Percentiles rank a stretch among this genome's conserved stretches.
phyloP scores from a whole-genome alignment of 2,797 vertebrate genomes.

The Picus viridis region DNA sequence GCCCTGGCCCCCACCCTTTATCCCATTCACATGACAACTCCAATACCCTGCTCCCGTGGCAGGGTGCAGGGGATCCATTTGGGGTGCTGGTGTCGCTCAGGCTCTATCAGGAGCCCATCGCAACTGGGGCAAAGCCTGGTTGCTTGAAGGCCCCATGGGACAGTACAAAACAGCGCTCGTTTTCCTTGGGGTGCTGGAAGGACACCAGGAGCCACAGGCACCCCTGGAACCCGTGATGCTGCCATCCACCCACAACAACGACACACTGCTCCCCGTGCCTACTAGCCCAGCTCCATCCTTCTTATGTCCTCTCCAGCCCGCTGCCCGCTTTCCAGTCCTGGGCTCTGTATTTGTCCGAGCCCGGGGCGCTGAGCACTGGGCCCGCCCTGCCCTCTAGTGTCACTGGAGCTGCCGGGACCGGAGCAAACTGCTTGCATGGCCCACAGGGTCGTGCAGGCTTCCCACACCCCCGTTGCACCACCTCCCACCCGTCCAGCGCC shows the following conservation, averaged over 20 bases:
- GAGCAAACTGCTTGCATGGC: not conserved
- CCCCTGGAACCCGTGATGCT: too few species aligned
- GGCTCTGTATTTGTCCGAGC: too few species aligned
- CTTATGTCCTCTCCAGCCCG: fast-evolving
- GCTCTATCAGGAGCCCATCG: not conserved
- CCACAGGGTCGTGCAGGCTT: not conserved
- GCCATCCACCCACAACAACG: not conserved
- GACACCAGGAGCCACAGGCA: fast-evolving
- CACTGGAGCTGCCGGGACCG: not conserved
- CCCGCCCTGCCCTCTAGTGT: conserved; percentile 36
- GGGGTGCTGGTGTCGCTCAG: not conserved
- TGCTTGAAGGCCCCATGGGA: not conserved
- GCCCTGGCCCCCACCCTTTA: fast-evolving
- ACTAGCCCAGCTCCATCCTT: fast-evolving
- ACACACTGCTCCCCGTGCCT: fast-evolving
- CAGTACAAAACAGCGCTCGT: not conserved
- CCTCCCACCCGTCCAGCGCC: fast-evolving
- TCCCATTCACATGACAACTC: not conserved
- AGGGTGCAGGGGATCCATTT: not conserved
- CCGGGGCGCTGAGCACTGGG: not conserved
- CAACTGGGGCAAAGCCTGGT: not conserved
- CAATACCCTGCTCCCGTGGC: not conserved
- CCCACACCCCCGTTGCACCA: fast-evolving
- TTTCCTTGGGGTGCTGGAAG: not conserved
- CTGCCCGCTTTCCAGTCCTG: too few species aligned